Evolutionary conservation across 2,797 vertebrate genomes (phyloP), one percentile per base, ranked within the genome.

Genomic region (Cynopterus sphinx): DNA sequence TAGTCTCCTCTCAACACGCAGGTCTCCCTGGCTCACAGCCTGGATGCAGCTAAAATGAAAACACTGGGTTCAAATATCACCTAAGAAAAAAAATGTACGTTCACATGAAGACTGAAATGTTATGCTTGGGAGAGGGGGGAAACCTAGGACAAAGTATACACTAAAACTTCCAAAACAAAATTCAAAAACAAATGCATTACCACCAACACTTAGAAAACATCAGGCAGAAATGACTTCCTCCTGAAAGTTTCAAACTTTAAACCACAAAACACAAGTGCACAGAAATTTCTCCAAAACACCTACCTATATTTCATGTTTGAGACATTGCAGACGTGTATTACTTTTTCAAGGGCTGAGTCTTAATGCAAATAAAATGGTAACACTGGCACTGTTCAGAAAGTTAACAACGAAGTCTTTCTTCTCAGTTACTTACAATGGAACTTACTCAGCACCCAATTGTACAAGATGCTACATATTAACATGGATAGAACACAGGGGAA

Each of bases 351-450:
- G 71, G 22, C 68, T 70, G 33, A 53, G 49, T 82, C 51, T 92
- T 75, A 81, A 90, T 24, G 24, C 73, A 94, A 96, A 96, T 68
- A 51, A 78, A 87, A 82, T 73, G 78, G 61, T 59, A 92, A 59
- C 53, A 85, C 71, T 75, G 86, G 53, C 19, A 71, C 53, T 82
- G 41, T 87, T 79, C 43, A 94, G 46, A 87, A 79, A 49, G 33
- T 90, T 83, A 83, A 96, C 78, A 95, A 81, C 43, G 33, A 89
- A 59, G 24, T 74, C 74, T 91, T 93, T 89, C 87, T 95, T 83
- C 59, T 93, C 49, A 87, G 53, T 46, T 79, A 81, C 71, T 79
- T 78, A 90, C 22, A 83, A 73, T 13, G 26, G 15, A 57, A 63
- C 86, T 89, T 57, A 67, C 24, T 92, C 39, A 59, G 51, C n/a